Base-by-base conservation (phyloP, 1,140 invertebrate genomes). In the Bathynomus jamesi region DNA sequence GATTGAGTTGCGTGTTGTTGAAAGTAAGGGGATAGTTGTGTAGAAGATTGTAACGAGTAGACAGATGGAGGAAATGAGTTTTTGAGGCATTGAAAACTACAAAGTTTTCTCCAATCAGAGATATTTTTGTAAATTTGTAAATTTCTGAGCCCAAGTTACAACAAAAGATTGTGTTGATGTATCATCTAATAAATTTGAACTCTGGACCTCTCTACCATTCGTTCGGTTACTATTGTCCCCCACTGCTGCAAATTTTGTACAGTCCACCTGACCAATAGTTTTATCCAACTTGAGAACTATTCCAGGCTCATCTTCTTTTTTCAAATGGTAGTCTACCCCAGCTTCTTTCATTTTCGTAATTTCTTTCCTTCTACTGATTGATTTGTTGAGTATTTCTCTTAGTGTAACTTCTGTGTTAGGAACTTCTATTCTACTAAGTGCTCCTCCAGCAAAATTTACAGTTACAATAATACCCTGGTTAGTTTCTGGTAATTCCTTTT, bases 361-460 rank as follows among this genome's bases (percentile, higher is more conserved):
- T n/a, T 73, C 71, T 70, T 79, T 79, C 53, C 83, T 77, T 68
- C 80, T 80, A 29, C 80, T 81, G 66, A 84, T 73, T 17, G 83
- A 81, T 70, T 81, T 81, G 7, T 83, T 80, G 40, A 84, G 74
- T 67, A 85, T 80, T 67, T 82, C 81, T 71, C 79, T 78, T 72
- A 85, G 77, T 5, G 79, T 76, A n/a, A 83, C 77, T 64, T 80
- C 79, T 67, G 79, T 73, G 40, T 73, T 79, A 17, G 81, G 80
- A 10, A 84, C 79, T 67, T 81, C 80, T 68, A 85, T 81, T 76
- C 83, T 84, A 67, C 83, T 81, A 73, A 83, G 83, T 7, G 82
- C 81, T 71, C 82, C 79, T 65, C 82, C 81, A 24, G 81, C 81
- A 65, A 83, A 78, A 77, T 80, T 80, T 69, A 81, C 81, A 61